Conservation (phyloP, 2,113 vertebrate species). For the Datnioides undecimradiatus region DNA sequence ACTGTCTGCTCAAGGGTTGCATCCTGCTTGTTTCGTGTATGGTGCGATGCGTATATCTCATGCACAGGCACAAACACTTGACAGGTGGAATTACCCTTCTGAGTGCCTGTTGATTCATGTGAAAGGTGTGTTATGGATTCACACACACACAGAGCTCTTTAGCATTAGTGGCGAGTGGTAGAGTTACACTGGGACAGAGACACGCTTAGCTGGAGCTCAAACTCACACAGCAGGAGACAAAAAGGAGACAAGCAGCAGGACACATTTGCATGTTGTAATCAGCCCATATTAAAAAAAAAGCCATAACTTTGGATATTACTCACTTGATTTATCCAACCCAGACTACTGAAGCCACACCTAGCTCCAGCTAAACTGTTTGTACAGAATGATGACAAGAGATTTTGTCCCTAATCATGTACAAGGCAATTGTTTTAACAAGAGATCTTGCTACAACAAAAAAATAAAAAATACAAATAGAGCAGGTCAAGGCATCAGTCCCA, state of each 20-base stretch:
- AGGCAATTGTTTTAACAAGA: too few relatives aligned
- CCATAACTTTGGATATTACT: background rate
- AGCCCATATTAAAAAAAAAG: background rate
- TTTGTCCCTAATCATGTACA: too few relatives aligned
- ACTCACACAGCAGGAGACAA: background rate
- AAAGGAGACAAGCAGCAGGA: too few relatives aligned
- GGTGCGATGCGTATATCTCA: background rate
- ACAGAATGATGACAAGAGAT: too few relatives aligned
- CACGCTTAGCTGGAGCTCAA: slow-evolving; percentile 25
- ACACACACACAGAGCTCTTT: slow-evolving; percentile 19
- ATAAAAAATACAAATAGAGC: too few relatives aligned
- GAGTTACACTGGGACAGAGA: slow-evolving; percentile 33
- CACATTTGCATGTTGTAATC: background rate
- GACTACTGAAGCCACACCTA: too few relatives aligned
- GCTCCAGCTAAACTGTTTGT: background rate
- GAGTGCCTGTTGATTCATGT: slow-evolving; percentile 30
- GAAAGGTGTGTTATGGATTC: slow-evolving; percentile 43
- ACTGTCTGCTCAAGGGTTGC: background rate
- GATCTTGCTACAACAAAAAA: too few relatives aligned
- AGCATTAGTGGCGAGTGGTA: slow-evolving; percentile 16
- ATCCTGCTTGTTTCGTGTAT: background rate
- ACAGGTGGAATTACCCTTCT: slow-evolving; percentile 24
- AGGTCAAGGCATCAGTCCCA: too few relatives aligned
- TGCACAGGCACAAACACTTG: background rate
- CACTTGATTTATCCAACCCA: background rate